These are phyloP conservation scores for Balearica regulorum DNA, from an alignment of 2,797 vertebrate species.

Conservation along the genomic window DNA sequence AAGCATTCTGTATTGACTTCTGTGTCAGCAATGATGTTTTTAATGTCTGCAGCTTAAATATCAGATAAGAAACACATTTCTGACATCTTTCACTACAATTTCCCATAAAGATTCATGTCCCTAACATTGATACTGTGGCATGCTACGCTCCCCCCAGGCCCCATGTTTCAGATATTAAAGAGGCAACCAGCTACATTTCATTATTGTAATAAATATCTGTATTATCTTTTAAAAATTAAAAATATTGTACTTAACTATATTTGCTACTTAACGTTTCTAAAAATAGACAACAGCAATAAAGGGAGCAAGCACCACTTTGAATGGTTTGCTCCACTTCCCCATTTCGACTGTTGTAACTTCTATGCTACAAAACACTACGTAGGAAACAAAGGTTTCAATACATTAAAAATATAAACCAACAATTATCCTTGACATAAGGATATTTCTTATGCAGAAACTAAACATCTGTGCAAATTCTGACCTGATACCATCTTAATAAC, in stretches of 20 bases:
- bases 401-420: not conserved
- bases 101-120: not conserved
- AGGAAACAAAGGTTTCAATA: not conserved
- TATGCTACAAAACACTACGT: not conserved
- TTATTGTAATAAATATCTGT: not conserved
- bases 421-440: not conserved
- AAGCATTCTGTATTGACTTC: not conserved
- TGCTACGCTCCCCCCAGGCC: rapidly evolving
- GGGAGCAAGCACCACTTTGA: not conserved
- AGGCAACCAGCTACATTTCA: not conserved
- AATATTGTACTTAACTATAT: not conserved
- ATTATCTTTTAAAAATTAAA: not conserved
- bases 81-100: not conserved
- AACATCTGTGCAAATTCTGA: not conserved
- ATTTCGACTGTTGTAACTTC: not conserved
- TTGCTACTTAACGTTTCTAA: not conserved
- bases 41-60: not conserved
- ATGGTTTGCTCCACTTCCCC: not conserved
- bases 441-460: not conserved
- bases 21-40: not conserved
- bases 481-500: not conserved
- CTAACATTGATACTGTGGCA: not conserved
- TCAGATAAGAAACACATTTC: not conserved
- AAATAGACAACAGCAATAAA: not conserved
- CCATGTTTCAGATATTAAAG: not conserved